Conservation (phyloP, 2,888 invertebrate genomes). For the Arctia plantaginis region DNA sequence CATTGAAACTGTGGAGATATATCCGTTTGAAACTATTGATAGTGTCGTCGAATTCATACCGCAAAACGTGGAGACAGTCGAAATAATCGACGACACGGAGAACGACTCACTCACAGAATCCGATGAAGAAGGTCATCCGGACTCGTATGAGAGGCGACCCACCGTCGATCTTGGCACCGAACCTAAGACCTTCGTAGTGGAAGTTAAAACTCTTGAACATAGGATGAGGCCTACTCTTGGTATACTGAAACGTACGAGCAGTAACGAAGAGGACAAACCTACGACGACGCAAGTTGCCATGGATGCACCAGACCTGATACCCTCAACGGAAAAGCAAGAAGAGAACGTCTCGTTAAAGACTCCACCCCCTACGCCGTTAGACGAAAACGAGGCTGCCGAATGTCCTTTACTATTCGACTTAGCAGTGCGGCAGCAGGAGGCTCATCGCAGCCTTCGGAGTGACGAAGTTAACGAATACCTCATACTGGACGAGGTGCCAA, state of each 20-base stretch:
- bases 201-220: conserved; percentile 73
- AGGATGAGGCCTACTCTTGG: conserved; percentile 76
- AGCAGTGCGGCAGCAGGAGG: conserved; percentile 51
- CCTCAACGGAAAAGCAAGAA: conserved; percentile 47
- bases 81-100: conserved; percentile 85
- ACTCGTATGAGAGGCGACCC: conserved; percentile 39
- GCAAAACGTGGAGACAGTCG: conserved; percentile 84
- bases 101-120: conserved; percentile 61
- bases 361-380: conserved; percentile 57
- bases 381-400: conserved; percentile 45
- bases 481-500: conserved; percentile 71
- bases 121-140: conserved; percentile 57
- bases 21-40: conserved; percentile 83
- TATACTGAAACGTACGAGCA: conserved; percentile 65
- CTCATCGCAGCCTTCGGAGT: conserved; percentile 49
- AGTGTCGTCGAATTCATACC: conserved; percentile 85
- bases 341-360: conserved; percentile 49
- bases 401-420: conserved; percentile 59
- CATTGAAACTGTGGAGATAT: conserved; percentile 74
- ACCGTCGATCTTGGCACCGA: conserved; percentile 68
- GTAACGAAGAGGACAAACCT: conserved; percentile 54
- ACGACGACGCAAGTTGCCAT: conserved; percentile 54
- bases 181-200: conserved; percentile 76
- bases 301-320: conserved; percentile 66
- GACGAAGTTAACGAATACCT: conserved; percentile 69